Percentiles rank a stretch among this genome's conserved stretches.
These are phyloP conservation scores for Eutolmus rufibarbis DNA, from an alignment of 2,888 invertebrate species.

Conservation along the genomic window DNA sequence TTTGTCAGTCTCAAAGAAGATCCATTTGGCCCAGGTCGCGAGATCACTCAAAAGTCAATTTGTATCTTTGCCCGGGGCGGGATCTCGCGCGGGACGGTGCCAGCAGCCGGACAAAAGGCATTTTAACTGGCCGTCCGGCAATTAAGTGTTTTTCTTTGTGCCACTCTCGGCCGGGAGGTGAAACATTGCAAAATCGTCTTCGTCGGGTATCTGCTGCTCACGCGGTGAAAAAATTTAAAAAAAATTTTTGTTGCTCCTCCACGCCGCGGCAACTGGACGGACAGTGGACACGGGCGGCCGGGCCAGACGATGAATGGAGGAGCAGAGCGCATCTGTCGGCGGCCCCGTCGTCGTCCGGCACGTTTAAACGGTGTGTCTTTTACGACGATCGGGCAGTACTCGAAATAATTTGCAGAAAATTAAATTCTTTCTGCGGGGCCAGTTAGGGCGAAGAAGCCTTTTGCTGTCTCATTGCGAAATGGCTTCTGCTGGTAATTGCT, in stretches of 20 bases:
- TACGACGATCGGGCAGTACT: slow-evolving; percentile 1
- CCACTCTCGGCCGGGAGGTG: neutral
- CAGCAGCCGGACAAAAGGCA: neutral
- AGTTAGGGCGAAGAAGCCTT: neutral
- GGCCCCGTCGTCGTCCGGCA: neutral
- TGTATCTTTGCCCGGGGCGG: neutral
- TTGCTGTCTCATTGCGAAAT: neutral
- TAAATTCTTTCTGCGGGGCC: slow-evolving; percentile 1
- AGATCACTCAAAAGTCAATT: slow-evolving; percentile 32
- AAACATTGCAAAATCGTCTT: neutral
- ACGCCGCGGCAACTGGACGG: neutral
- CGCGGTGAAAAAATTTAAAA: neutral
- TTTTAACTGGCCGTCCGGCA: neutral
- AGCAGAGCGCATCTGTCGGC: neutral
- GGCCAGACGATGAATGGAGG: neutral
- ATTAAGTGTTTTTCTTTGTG: slow-evolving; percentile 23
- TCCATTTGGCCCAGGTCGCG: slow-evolving; percentile 13
- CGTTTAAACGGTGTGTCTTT: neutral
- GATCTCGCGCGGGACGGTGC: neutral
- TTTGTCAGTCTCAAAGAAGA: neutral
- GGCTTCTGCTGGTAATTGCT: neutral
- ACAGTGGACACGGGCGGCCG: neutral
- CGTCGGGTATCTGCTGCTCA: neutral
- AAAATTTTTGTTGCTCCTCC: neutral
- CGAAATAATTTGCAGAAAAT: slow-evolving; percentile 26